Evolutionary conservation across 2,113 vertebrate genomes (phyloP).

Genomic region (Ciconia maguari): DNA sequence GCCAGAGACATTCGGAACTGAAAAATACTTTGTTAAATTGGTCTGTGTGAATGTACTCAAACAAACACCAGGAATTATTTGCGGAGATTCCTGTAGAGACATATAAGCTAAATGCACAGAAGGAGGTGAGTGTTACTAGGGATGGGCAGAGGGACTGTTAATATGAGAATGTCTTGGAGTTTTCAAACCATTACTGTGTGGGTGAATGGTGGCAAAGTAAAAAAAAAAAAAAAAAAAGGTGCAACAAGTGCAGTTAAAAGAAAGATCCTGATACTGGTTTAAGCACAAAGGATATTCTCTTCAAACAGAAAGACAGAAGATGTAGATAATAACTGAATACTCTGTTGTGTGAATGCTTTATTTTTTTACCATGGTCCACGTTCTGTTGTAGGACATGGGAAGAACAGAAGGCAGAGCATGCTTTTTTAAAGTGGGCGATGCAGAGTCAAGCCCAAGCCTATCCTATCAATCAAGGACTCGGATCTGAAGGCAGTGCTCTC

Average conservation of each 20-base stretch:
- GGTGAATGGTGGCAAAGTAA: not conserved
- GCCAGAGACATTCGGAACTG: not conserved
- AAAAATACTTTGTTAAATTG: not conserved
- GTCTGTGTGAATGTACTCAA: not conserved
- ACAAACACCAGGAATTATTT: not conserved
- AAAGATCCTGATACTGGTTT: not conserved
- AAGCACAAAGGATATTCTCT: not conserved
- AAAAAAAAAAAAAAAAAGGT: not conserved
- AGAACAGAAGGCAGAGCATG: conserved; percentile 99
- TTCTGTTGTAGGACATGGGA: conserved; percentile 87
- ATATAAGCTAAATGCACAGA: not conserved
- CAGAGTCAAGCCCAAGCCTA: conserved; percentile 68
- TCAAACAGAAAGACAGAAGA: not conserved
- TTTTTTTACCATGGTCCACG: conserved; percentile 57
- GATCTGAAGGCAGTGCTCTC: conserved; percentile 77
- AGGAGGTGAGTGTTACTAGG: not conserved
- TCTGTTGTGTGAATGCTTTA: not conserved
- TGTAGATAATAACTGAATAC: not conserved
- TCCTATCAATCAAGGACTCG: conserved; percentile 66
- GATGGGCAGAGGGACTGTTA: not conserved
- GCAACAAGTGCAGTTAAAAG: not conserved
- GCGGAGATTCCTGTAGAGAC: not conserved
- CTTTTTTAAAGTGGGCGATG: conserved; percentile 84
- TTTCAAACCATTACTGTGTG: not conserved
- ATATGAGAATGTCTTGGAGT: not conserved